Evolutionary conservation across 2,888 invertebrate species (phyloP), one percentile per base, ranked within the genome.

Genomic region (Drosophila anomelani): DNA sequence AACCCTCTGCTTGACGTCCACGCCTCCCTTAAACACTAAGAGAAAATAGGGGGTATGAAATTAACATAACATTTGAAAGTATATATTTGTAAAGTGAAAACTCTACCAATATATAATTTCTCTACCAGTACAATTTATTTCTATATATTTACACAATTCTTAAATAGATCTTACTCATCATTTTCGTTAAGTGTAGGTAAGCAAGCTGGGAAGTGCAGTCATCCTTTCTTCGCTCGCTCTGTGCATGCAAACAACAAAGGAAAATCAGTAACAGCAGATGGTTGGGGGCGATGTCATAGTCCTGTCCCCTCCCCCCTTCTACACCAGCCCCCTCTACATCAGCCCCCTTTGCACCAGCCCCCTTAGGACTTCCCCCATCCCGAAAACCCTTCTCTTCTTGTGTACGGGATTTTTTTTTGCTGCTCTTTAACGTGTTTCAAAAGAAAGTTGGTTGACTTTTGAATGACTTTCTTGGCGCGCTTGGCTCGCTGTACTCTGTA

Each of bases 401-500:
- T 73, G 39, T 41, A 32, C 17, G 49, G 55, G 39, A 60, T 72
- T 82, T 66, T 55, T 43, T 41, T 23, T 32, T 72, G 44, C 61
- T 79, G 73, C 79, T 79, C 83, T 85, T 85, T 85, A 88, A 76
- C 85, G 85, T 84, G 81, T 84, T 88, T 85, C 88, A 82, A 80
- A 90, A 88, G 89, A 91, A 91, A 92, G 92, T 91, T 92, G 89
- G 85, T 92, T 92, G 91, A 92, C 91, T 92, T 91, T 91, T 92
- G 90, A 91, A 92, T 90, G 91, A 91, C 91, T 92, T 90, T 90
- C 83, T 78, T 79, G 84, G 72, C 69, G 67, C 67, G 68, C 66
- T 66, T 46, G 66, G 66, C 67, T 49, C 68, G 47, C 67, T 56
- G 47, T 67, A 47, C 55, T 55, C 34, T 34, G 6, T 10, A 8